Evolutionary conservation across 1,140 invertebrate species (phyloP).

Genomic region (Ceratina calcarata): DNA sequence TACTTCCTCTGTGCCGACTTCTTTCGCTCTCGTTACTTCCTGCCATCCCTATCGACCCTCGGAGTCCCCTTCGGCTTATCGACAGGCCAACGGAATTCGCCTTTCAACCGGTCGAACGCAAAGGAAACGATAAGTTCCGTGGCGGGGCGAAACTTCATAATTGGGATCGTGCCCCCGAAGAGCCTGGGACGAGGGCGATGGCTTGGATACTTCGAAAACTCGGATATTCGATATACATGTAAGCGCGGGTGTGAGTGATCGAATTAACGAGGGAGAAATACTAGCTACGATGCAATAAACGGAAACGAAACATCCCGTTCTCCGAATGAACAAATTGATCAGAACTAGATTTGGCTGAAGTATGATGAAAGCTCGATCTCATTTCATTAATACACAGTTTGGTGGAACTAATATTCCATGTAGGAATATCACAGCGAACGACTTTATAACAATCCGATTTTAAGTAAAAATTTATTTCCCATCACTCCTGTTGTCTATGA

Average conservation of each 20-base stretch:
- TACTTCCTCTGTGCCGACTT: slow-evolving; percentile 36
- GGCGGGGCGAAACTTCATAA: slow-evolving; percentile 37
- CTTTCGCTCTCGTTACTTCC: slow-evolving; percentile 11
- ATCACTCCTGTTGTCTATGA: too few relatives aligned
- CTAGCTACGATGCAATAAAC: too few relatives aligned
- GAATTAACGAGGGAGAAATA: background rate
- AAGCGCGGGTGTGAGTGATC: background rate
- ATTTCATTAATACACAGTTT: too few relatives aligned
- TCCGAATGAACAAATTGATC: background rate
- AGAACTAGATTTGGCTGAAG: background rate
- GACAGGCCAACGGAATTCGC: slow-evolving; percentile 20
- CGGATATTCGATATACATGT: background rate
- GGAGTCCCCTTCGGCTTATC: slow-evolving; percentile 1
- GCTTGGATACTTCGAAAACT: background rate
- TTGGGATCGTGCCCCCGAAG: slow-evolving; percentile 22
- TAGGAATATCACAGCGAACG: too few relatives aligned
- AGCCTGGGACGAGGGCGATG: background rate
- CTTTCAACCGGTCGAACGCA: slow-evolving; percentile 23
- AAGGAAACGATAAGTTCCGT: slow-evolving; percentile 43
- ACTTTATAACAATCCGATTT: too few relatives aligned
- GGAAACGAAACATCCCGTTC: background rate
- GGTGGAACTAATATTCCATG: too few relatives aligned
- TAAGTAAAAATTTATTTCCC: too few relatives aligned
- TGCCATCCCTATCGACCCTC: background rate
- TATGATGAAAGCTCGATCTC: too few relatives aligned